phyloP scores from a whole-genome alignment of 1,140 invertebrate genomes.

The Thrips palmi region DNA sequence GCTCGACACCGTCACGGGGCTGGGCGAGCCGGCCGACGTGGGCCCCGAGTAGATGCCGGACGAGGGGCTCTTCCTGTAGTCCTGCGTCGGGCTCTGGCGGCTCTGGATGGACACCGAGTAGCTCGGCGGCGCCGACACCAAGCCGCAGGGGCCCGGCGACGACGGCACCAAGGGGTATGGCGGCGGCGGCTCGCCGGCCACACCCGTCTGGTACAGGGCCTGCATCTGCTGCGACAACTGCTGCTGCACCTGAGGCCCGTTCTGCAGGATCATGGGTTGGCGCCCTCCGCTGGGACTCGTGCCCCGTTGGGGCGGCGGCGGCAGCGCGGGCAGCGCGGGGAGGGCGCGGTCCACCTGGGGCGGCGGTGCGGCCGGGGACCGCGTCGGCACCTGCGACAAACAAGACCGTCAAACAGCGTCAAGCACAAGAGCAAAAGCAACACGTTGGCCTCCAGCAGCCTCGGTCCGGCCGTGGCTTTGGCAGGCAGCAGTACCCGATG shows the following conservation, averaged over 20 bases:
- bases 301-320: slow-evolving; percentile 43
- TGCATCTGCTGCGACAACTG: slow-evolving; percentile 74
- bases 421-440: too few species aligned
- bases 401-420: too few species aligned
- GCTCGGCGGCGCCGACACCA: slow-evolving; percentile 56
- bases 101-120: slow-evolving; percentile 72
- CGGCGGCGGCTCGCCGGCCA: slow-evolving; percentile 49
- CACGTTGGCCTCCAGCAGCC: too few species aligned
- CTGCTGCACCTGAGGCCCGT: slow-evolving; percentile 62
- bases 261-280: slow-evolving; percentile 63
- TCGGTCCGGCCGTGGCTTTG: too few species aligned
- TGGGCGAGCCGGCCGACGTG: slow-evolving; percentile 60
- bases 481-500: too few species aligned
- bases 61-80: slow-evolving; percentile 56
- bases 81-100: slow-evolving; percentile 66
- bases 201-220: slow-evolving; percentile 35
- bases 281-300: slow-evolving; percentile 55
- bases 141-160: slow-evolving; percentile 28
- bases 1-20: slow-evolving; percentile 52
- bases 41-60: slow-evolving; percentile 64
- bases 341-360: slow-evolving; percentile 24
- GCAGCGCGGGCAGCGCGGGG: too few species aligned
- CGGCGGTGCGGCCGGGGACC: slow-evolving; percentile 32
- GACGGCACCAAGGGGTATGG: slow-evolving; percentile 46
- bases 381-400: too few species aligned